Conservation (phyloP, 2,888 invertebrate genomes). For the Drymonia ruficornis region DNA sequence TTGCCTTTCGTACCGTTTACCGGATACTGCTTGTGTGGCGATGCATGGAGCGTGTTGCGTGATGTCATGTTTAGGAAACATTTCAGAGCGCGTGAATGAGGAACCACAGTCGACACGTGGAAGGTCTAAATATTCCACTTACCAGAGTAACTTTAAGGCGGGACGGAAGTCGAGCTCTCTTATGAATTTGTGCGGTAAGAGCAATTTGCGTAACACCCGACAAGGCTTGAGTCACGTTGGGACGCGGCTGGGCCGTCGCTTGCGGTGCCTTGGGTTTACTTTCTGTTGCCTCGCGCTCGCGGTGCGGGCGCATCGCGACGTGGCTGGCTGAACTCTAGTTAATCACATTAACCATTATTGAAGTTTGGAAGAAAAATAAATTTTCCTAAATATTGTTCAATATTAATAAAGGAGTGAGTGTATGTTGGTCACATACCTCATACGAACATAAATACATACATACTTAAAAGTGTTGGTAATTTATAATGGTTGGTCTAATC, state of each 20-base stretch:
- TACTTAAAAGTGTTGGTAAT: too few species aligned
- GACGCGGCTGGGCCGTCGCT: conserved; percentile 61
- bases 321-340: conserved; percentile 52
- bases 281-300: conserved; percentile 61
- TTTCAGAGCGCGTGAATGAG: conserved; percentile 94
- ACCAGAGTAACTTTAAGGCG: conserved; percentile 93
- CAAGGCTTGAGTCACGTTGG: conserved; percentile 72
- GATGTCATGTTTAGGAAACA: conserved; percentile 83
- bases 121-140: conserved; percentile 93
- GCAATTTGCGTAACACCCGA: conserved; percentile 67
- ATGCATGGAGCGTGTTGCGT: conserved; percentile 65
- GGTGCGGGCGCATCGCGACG: conserved; percentile 49
- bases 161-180: conserved; percentile 97
- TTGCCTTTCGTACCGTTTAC: conserved; percentile 50
- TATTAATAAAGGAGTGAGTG: too few species aligned
- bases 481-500: too few species aligned
- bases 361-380: conserved; percentile 9
- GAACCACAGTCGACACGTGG: conserved; percentile 91
- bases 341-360: not conserved
- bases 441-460: too few species aligned
- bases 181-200: conserved; percentile 98
- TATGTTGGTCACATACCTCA: too few species aligned
- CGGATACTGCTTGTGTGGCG: conserved; percentile 63
- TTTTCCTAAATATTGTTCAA: too few species aligned
- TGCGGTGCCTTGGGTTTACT: conserved; percentile 76